Base-by-base conservation (phyloP, 2,888 invertebrate genomes). In the Lasioglossum oenotherae region DNA sequence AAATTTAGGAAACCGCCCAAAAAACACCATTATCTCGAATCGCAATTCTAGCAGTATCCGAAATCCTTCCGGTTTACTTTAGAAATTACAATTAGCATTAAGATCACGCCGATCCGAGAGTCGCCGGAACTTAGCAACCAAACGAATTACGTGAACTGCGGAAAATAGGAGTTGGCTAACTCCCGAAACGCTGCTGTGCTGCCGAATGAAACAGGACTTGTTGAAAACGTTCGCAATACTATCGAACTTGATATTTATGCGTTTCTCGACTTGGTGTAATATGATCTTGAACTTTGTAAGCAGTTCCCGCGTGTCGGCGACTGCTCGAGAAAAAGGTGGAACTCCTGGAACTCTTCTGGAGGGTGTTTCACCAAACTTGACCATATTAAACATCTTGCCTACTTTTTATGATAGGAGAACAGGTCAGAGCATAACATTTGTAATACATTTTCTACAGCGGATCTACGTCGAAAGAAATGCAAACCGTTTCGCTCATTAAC, bases 21-120 rank as follows among this genome's bases (percentile, higher is more conserved):
- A 78, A 72, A 78, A 53, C 31, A 27, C 78, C 78, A 71, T 78
- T 72, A 72, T 35, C 71, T 23, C 53, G 41, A 27, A 57, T 44
- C 72, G 14, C 72, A 23, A 71, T 72, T 14, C 31, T 4, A 27
- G 23, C 53, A 38, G 23, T 23, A 57, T 44, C 16, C 78, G n/a
- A 53, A 23, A 71, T 31, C 41, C 41, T 41, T 23, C 71, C 38
- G 19, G 27, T 71, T 53, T 72, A 71, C 78, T 78, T 78, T 57
- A 35, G 53, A 57, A 72, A 78, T 78, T 72, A 72, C 71, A 69
- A 78, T 78, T 78, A 78, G 41, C 71, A 71, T 72, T 78, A 72
- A 71, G 71, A 78, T 78, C 31, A 31, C n/a, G 31, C 49, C 78
- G 72, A 57, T 72, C 57, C 78, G 41, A 38, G 27, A 41, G 14